Conservation (phyloP, 1,140 invertebrate genomes). For the Drosophila baimaii region DNA sequence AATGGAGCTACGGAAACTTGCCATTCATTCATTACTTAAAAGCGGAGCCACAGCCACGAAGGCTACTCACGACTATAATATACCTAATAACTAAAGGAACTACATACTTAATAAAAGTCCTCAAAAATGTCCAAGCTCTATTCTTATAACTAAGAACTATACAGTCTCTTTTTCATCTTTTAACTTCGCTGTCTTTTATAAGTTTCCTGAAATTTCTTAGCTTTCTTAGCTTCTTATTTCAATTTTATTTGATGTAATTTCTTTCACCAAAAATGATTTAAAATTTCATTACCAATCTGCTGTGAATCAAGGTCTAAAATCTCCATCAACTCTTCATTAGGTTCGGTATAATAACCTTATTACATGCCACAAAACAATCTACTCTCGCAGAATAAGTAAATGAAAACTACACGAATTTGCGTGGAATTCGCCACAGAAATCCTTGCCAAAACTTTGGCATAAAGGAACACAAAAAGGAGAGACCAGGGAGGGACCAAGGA, state of each 20-base stretch:
- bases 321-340: not conserved
- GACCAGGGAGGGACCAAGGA: too few relatives aligned
- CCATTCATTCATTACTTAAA: conserved; percentile 80
- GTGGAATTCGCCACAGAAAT: conserved; percentile 69
- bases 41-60: conserved; percentile 11
- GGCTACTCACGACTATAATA: conserved; percentile 20
- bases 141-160: not conserved
- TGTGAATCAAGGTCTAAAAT: too few relatives aligned
- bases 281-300: too few relatives aligned
- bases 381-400: not conserved
- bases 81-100: conserved; percentile 12
- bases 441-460: conserved; percentile 69
- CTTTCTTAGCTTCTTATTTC: too few relatives aligned
- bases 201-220: not conserved
- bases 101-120: too few relatives aligned
- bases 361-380: conserved; percentile 16
- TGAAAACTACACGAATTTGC: conserved; percentile 72
- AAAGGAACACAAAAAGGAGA: conserved; percentile 6
- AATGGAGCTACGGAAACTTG: conserved; percentile 73
- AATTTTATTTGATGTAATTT: too few relatives aligned
- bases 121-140: too few relatives aligned
- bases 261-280: too few relatives aligned
- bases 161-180: not conserved
- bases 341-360: not conserved
- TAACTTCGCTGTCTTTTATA: not conserved